Percentiles rank a stretch among this genome's conserved stretches.
Evolutionary conservation across 2,113 vertebrate genomes (phyloP).

Genomic region (Chloropsis hardwickii): DNA sequence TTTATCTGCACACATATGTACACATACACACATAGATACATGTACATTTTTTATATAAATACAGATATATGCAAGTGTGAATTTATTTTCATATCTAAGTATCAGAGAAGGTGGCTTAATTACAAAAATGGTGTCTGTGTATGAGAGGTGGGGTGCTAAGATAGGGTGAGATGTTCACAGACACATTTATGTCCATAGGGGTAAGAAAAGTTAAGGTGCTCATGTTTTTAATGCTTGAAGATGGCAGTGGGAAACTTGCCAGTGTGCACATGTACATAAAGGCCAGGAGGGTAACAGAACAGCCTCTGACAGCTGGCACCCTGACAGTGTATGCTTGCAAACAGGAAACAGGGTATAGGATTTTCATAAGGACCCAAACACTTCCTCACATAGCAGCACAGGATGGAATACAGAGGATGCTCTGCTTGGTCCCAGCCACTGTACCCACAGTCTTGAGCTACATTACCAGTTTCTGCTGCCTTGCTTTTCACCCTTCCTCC

Average conservation of each 20-base stretch:
- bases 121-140: background rate
- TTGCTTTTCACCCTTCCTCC: background rate
- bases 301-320: background rate
- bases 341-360: background rate
- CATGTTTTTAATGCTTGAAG: background rate
- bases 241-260: background rate
- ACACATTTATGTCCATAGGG: fast-evolving
- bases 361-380: background rate
- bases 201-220: background rate
- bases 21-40: background rate
- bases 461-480: background rate
- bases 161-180: background rate
- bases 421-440: background rate
- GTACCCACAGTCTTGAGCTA: background rate
- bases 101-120: background rate
- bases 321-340: background rate
- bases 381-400: background rate
- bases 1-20: background rate
- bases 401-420: background rate
- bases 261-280: background rate
- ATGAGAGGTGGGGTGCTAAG: background rate
- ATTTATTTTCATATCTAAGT: background rate
- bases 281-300: background rate
- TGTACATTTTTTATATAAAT: background rate
- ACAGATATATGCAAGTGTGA: background rate